Evolutionary conservation across 1,140 invertebrate genomes (phyloP).

Genomic region (Hyposmocoma kahamanoa): DNA sequence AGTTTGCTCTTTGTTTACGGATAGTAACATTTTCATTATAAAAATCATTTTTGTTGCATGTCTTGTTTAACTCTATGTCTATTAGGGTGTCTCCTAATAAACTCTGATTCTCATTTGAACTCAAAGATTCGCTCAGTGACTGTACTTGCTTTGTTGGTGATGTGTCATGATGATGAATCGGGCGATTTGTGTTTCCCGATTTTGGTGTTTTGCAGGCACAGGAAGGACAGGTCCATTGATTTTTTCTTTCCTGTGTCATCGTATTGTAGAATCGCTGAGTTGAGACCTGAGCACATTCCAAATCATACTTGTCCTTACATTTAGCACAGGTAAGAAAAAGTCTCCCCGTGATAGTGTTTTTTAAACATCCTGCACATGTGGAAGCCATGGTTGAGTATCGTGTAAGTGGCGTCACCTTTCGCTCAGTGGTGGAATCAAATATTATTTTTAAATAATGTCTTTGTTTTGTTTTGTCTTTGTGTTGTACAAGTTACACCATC

Average conservation of each 20-base stretch:
- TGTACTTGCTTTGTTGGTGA: background rate
- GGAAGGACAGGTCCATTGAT: background rate
- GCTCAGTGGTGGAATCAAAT: too few species aligned
- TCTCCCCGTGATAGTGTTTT: too few species aligned
- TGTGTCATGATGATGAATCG: background rate
- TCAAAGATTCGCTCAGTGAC: background rate
- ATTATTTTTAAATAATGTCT: too few species aligned
- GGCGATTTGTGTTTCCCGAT: background rate
- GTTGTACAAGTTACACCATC: too few species aligned
- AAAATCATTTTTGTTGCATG: background rate
- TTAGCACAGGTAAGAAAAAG: background rate
- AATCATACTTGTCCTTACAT: constrained; percentile 3
- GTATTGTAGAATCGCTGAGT: background rate
- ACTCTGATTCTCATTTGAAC: background rate
- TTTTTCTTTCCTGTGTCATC: background rate
- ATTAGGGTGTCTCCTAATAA: background rate
- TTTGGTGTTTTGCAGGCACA: background rate
- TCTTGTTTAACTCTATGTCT: background rate
- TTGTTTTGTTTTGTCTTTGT: too few species aligned
- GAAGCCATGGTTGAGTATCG: too few species aligned
- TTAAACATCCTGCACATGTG: too few species aligned
- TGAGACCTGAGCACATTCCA: constrained; percentile 7
- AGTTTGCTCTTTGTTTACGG: too few species aligned
- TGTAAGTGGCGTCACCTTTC: too few species aligned
- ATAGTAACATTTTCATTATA: too few species aligned